These are phyloP conservation scores for Campylomormyrus numenius DNA, from an alignment of 2,113 vertebrate species.

Conservation along the genomic window DNA sequence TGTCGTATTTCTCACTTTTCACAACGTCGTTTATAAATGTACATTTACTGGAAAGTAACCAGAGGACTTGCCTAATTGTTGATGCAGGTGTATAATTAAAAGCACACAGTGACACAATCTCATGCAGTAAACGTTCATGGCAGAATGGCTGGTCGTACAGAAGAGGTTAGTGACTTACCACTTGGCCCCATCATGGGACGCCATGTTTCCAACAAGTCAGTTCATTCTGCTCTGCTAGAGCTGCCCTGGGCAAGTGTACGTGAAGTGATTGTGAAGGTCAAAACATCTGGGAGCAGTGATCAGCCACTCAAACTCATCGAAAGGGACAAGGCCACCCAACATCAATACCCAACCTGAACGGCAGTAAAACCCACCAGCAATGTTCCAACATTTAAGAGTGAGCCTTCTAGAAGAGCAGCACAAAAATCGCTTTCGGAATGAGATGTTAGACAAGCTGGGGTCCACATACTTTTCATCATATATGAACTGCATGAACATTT, in stretches of 20 bases:
- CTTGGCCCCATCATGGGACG: not conserved
- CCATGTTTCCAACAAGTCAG: not conserved
- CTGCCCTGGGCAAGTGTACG: not conserved
- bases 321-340: not conserved
- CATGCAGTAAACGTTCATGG: not conserved
- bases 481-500: not conserved
- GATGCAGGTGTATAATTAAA: not conserved
- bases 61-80: not conserved
- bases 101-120: not conserved
- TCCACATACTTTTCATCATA: not conserved
- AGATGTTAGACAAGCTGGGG: not conserved
- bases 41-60: not conserved
- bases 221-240: not conserved
- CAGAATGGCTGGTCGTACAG: not conserved
- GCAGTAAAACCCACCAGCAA: not conserved
- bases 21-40: not conserved
- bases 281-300: not conserved
- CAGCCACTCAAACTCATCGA: not conserved
- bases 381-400: not conserved
- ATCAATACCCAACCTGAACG: not conserved
- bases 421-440: not conserved
- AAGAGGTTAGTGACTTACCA: not conserved
- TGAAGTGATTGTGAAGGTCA: not conserved
- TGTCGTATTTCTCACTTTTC: conserved; percentile 2
- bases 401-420: not conserved